Conservation (phyloP, 1,140 invertebrate genomes). For the Drosophila nikananu region DNA sequence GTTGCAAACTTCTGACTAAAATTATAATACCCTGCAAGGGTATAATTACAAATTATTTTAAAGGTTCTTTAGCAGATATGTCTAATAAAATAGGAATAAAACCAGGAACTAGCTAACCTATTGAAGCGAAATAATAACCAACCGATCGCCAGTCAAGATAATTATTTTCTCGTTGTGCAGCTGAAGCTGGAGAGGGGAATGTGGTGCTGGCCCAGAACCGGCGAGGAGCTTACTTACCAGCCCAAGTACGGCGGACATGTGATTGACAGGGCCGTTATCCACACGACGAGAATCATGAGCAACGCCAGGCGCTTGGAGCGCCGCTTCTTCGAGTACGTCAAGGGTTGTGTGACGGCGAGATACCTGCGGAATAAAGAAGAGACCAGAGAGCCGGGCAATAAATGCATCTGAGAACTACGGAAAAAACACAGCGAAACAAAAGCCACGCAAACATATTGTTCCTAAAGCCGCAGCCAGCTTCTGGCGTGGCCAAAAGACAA, state of each 20-base stretch:
- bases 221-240: constrained; percentile 87
- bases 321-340: constrained; percentile 92
- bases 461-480: constrained; percentile 66
- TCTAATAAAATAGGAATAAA: not conserved
- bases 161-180: constrained; percentile 4
- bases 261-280: constrained; percentile 92
- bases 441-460: constrained; percentile 71
- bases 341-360: constrained; percentile 93
- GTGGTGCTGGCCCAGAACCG: not conserved
- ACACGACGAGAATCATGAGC: constrained; percentile 93
- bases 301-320: constrained; percentile 92
- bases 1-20: no score
- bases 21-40: no score
- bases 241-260: constrained; percentile 94
- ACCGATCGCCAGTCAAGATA: not conserved
- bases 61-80: not conserved
- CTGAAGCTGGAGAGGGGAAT: not conserved
- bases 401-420: constrained; percentile 30
- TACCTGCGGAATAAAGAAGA: constrained; percentile 87
- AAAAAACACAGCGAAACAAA: constrained; percentile 68
- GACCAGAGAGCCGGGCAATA: constrained; percentile 36
- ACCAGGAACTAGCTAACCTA: not conserved
- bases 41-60: no score
- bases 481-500: constrained; percentile 38
- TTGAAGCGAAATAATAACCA: constrained; percentile 10